Base-by-base conservation (phyloP, 2,888 invertebrate genomes). In the Cantharis flavilabris region DNA sequence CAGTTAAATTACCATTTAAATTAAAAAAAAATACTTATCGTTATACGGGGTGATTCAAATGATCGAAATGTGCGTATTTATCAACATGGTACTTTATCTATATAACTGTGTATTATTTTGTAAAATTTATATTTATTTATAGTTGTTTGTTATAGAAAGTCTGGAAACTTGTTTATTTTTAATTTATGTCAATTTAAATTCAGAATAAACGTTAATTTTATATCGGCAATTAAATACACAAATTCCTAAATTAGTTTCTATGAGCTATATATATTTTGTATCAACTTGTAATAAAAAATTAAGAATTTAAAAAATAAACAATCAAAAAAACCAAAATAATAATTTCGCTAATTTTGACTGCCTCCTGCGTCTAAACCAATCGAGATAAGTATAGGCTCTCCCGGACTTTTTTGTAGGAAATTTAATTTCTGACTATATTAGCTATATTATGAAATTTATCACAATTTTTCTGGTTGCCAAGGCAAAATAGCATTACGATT, bases 81-180 rank as follows among this genome's bases (percentile, higher is more conserved):
- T 49, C 49, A 49, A 49, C 49, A 49, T n/a, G 49, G 7, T 49
- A 9, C n/a, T 49, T 49, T 49, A 49, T 49, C 23, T 67, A 26
- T n/a, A 67, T 67, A 67, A 64, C 18, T 20, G 23, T 23, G 26
- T 23, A 26, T 67, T 67, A 18, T 67, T 67, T 67, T 67, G 20
- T 49, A 26, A 65, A 67, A 67, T 23, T 23, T 16, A 67, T 67
- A 67, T 67, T 67, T 67, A 67, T 67, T 67, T 67, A 67, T 67
- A 67, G 65, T 67, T 67, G 65, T 67, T 67, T 67, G 23, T 67
- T 67, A 20, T 67, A 14, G 65, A 67, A 67, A 67, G 65, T 20
- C 65, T 67, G 65, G 23, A 67, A 67, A 67, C 65, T 67, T 67
- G 65, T 67, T 67, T 67, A 67, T 67, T 67, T 67, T 67, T 67